Evolutionary conservation across 2,113 vertebrate species (phyloP), one percentile per base, ranked within the genome.

Genomic region (Strigops habroptila): DNA sequence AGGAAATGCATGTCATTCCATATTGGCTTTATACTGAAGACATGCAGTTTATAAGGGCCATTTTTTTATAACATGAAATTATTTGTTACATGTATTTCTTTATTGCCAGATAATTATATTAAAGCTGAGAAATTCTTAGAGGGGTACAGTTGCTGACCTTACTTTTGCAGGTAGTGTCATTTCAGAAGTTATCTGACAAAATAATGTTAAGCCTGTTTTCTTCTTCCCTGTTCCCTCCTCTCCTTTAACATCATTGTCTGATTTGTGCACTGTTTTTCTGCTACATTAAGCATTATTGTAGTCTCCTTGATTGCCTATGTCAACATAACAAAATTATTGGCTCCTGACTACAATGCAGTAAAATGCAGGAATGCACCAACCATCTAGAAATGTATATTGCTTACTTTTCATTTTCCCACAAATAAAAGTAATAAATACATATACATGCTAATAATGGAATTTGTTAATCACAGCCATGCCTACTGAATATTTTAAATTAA

Each of bases 281-380:
- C 73, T 75, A 67, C 85, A 82, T 71, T 95, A 95, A 92, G 33
- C 65, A 82, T 91, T 93, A 95, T 43, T 86, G 24, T 83, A 52
- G 30, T 85, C 96, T 94, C n/a, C 71, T 90, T 97, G 86, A 95
- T 95, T 96, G 77, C 68, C 93, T 96, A 6, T 86, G 96, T 88
- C 93, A 97, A 96, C 88, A 86, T 57, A 88, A 78, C 79, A 95
- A 91, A 95, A 96, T 68, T 86, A 48, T 82, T 81, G 74, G 35
- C 60, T 86, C 60, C 86, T 7, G 3, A 90, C 65, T 15, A 57
- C 65, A 93, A 51, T 39, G 65, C 48, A 94, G 12, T 91, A 90
- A 92, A 93, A 91, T 62, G 81, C 75, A 65, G 49, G 21, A 87
- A 57, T 71, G 24, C 55, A 95, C 39, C n/a, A 94, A 55, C 70